A percentile compares a stretch with the other conserved stretches of the same genome.
These are phyloP conservation scores for Malurus alboscapulatus DNA, from an alignment of 2,113 vertebrate genomes.

Conservation along the genomic window DNA sequence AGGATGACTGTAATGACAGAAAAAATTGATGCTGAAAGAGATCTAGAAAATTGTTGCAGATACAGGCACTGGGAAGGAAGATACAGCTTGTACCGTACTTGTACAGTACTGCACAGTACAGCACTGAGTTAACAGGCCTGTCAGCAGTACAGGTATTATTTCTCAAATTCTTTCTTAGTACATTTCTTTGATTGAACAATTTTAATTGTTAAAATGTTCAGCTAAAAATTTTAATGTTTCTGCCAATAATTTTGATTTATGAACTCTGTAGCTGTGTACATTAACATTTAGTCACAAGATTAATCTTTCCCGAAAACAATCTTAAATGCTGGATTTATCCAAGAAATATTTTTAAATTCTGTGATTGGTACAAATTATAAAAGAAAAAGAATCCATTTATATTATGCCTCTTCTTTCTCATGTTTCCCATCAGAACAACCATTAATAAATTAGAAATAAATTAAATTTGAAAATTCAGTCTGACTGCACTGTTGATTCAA, in stretches of 20 bases:
- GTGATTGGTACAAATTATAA: not conserved
- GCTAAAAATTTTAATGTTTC: not conserved
- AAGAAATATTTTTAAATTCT: not conserved
- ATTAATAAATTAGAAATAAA: not conserved
- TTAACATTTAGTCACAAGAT: not conserved
- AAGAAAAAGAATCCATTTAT: not conserved
- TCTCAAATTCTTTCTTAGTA: not conserved
- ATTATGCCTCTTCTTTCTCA: not conserved
- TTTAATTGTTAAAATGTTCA: not conserved
- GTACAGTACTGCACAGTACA: not conserved
- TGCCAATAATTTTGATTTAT: not conserved
- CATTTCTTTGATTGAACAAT: not conserved
- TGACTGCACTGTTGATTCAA: not conserved
- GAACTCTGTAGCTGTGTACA: not conserved
- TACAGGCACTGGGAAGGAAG: not conserved
- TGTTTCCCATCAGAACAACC: not conserved
- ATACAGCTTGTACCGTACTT: not conserved
- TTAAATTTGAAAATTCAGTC: slow-evolving; percentile 1
- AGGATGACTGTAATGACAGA: not conserved
- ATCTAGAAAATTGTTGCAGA: not conserved
- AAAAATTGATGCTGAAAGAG: not conserved
- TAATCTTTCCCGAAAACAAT: not conserved
- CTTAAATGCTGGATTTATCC: not conserved
- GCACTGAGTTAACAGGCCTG: not conserved
- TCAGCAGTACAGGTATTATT: not conserved